Conservation (phyloP, 2,797 vertebrate species). For the Salmo trutta region DNA sequence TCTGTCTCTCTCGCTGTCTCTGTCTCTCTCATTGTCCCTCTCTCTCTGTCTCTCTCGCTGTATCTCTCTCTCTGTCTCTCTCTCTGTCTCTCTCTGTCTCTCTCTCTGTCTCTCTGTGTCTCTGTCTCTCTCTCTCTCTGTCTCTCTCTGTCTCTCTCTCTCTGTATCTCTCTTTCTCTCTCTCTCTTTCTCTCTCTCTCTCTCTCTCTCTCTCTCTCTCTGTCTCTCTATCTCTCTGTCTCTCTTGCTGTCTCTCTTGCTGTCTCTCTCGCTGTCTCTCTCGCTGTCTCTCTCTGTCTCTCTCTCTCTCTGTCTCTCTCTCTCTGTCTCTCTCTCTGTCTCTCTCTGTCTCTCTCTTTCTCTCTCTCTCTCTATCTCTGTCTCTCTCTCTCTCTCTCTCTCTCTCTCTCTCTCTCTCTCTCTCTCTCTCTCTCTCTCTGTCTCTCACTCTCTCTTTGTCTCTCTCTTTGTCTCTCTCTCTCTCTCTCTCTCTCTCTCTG, state of each 20-base stretch:
- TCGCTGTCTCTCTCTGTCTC: too few species aligned
- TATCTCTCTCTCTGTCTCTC: too few species aligned
- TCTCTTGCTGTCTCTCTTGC: too few species aligned
- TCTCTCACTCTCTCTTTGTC: too few species aligned
- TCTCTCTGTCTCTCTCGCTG: neutral
- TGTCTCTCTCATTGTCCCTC: neutral
- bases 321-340: neutral
- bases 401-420: accelerated
- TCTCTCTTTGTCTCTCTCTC: too few species aligned
- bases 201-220: conserved; percentile 1
- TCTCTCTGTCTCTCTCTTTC: conserved; percentile 1
- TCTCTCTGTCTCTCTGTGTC: too few species aligned
- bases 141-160: conserved; percentile 5
- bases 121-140: neutral
- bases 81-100: neutral
- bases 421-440: too few species aligned
- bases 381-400: neutral
- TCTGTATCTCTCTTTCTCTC: neutral
- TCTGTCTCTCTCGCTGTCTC: neutral
- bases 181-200: conserved; percentile 9
- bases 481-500: neutral
- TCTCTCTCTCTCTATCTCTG: neutral
- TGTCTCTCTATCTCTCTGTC: too few species aligned
- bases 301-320: too few species aligned
- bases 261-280: too few species aligned